A percentile compares a stretch with the other conserved stretches of the same genome.
Evolutionary conservation across 2,797 vertebrate genomes (phyloP).

Genomic region (Chrosomus eos): DNA sequence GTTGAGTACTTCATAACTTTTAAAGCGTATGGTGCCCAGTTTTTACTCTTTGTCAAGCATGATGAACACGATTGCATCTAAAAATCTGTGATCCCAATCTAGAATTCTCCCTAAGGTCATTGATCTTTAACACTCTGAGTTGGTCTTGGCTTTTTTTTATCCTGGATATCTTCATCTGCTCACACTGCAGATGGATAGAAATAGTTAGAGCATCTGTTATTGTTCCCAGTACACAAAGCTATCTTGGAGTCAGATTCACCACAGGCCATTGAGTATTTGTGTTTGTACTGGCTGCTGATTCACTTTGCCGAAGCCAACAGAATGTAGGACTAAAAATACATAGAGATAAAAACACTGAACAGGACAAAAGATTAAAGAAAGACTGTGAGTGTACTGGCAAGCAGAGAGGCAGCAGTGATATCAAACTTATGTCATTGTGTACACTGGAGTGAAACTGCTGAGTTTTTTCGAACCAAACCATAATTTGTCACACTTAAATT

Average conservation of each 20-base stretch:
- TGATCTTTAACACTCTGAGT: neutral
- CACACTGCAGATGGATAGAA: conserved; percentile 16
- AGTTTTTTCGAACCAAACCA: conserved; percentile 39
- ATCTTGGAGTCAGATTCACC: conserved; percentile 22
- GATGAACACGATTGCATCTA: neutral
- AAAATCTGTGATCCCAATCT: conserved; percentile 3
- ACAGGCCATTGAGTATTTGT: conserved; percentile 39
- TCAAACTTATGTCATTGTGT: conserved; percentile 54
- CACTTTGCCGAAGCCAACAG: conserved; percentile 33
- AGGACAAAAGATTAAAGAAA: conserved; percentile 22
- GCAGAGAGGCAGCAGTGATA: conserved; percentile 35
- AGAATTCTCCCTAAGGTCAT: neutral
- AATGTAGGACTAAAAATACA: conserved; percentile 48
- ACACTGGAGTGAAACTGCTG: conserved; percentile 28
- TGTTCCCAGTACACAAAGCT: conserved; percentile 39
- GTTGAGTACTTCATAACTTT: neutral
- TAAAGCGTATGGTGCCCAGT: neutral
- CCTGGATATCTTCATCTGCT: conserved; percentile 17
- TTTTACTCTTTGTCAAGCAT: neutral
- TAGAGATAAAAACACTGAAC: conserved; percentile 46
- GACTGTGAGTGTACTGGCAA: conserved; percentile 15
- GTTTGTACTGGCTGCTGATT: conserved; percentile 43
- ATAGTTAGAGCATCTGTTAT: conserved; percentile 26
- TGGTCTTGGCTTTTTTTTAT: neutral
- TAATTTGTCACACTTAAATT: conserved; percentile 44